Conservation (phyloP, 2,888 invertebrate genomes). For the Callimorpha dominula region DNA sequence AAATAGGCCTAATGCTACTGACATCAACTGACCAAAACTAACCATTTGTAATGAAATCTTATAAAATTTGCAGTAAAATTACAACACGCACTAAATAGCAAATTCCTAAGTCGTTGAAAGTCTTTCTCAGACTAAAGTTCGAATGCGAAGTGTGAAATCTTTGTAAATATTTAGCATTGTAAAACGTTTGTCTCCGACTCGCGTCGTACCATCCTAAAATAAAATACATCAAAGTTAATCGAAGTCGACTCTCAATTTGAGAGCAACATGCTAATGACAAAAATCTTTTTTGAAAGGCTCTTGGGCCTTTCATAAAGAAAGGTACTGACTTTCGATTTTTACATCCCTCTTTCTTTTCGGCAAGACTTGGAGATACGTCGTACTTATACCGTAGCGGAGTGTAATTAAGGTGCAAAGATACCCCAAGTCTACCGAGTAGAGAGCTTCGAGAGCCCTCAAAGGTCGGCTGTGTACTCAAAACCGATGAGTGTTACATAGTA, state of each 20-base stretch:
- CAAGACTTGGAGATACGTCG: constrained; percentile 75
- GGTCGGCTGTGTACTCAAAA: constrained; percentile 79
- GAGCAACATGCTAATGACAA: constrained; percentile 64
- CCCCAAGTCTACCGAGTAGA: constrained; percentile 79
- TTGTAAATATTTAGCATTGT: constrained; percentile 48
- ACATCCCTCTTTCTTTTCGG: constrained; percentile 68
- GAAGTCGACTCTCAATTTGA: constrained; percentile 60
- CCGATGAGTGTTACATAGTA: constrained; percentile 80
- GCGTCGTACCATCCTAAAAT: constrained; percentile 46
- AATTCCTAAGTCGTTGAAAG: constrained; percentile 25
- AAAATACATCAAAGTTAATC: constrained; percentile 66
- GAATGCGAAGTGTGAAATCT: constrained; percentile 37
- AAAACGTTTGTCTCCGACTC: constrained; percentile 43
- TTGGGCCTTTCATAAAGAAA: constrained; percentile 60
- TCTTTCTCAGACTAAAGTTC: constrained; percentile 24
- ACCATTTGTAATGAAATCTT: background rate
- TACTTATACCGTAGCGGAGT: constrained; percentile 74
- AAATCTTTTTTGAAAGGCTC: constrained; percentile 65
- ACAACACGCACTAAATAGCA: constrained; percentile 7
- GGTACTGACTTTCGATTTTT: constrained; percentile 68
- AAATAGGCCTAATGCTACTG: background rate
- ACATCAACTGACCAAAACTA: background rate
- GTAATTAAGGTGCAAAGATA: constrained; percentile 87
- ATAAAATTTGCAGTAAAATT: background rate
- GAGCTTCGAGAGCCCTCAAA: constrained; percentile 74